Conservation (phyloP, 2,888 invertebrate genomes). For the Neoascia interrupta region DNA sequence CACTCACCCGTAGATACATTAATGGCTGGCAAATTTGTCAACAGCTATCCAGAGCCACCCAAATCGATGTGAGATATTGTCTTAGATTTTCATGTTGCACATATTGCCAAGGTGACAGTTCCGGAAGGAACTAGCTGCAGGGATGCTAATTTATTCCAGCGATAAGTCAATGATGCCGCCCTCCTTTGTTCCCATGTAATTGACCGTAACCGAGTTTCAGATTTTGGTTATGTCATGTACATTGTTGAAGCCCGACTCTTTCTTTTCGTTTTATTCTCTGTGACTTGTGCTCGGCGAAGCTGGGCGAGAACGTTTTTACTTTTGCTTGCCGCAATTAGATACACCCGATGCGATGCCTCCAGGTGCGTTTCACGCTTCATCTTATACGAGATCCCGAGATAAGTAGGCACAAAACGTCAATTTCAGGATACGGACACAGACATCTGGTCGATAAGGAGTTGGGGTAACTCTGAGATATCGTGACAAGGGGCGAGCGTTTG, state of each 20-base stretch:
- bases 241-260: constrained; percentile 15
- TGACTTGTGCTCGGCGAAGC: constrained; percentile 45
- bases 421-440: constrained; percentile 21
- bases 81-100: background rate
- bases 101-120: constrained; percentile 54
- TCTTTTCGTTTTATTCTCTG: background rate
- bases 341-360: constrained; percentile 76
- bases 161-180: constrained; percentile 41
- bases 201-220: constrained; percentile 47
- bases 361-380: constrained; percentile 80
- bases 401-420: constrained; percentile 51
- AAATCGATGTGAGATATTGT: constrained; percentile 44
- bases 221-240: constrained; percentile 61
- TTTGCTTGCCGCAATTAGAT: constrained; percentile 78
- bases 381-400: constrained; percentile 60
- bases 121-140: constrained; percentile 65
- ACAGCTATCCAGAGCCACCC: constrained; percentile 50
- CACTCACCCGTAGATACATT: constrained; percentile 20
- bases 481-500: constrained; percentile 50
- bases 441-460: constrained; percentile 53
- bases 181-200: constrained; percentile 35
- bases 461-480: constrained; percentile 25
- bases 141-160: constrained; percentile 65
- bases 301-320: constrained; percentile 65
- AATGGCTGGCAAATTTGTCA: constrained; percentile 62